These are phyloP conservation scores for Phenganax marumi DNA, from an alignment of 92 coral and sea anemone genomes.

Conservation along the genomic window DNA sequence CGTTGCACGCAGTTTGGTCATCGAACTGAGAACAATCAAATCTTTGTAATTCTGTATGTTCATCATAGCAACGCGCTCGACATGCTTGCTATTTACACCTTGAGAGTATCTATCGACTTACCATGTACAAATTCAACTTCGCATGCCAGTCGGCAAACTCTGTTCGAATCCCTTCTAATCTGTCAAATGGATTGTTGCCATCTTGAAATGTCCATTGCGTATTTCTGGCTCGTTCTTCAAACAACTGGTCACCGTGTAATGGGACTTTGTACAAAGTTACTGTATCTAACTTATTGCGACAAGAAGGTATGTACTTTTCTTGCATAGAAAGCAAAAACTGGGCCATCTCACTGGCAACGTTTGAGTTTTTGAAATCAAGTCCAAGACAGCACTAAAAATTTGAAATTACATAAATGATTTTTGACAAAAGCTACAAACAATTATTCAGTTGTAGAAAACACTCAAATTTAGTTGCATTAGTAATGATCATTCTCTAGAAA, in stretches of 20 bases:
- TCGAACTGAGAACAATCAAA: too few relatives aligned
- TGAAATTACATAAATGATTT: too few relatives aligned
- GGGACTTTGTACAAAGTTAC: conserved; percentile 26
- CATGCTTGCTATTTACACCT: background rate
- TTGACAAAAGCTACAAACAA: too few relatives aligned
- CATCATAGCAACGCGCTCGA: background rate
- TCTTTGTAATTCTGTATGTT: too few relatives aligned
- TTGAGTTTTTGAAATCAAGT: conserved; percentile 59
- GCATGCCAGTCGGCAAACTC: conserved; percentile 78
- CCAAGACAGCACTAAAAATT: conserved; percentile 63
- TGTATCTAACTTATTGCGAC: background rate
- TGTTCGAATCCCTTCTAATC: conserved; percentile 44
- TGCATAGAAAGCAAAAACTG: conserved; percentile 57
- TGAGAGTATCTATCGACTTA: background rate
- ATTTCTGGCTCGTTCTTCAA: conserved; percentile 62
- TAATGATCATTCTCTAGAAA: too few relatives aligned
- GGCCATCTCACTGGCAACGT: conserved; percentile 70
- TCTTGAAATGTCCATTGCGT: conserved; percentile 56
- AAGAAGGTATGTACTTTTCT: conserved; percentile 56
- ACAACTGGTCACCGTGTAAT: conserved; percentile 63
- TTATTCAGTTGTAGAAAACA: too few relatives aligned
- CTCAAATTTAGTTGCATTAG: too few relatives aligned
- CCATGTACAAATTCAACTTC: conserved; percentile 58
- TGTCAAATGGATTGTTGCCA: conserved; percentile 42
- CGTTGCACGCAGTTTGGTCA: too few relatives aligned